Evolutionary conservation across 2,797 vertebrate species (phyloP), one percentile per base, ranked within the genome.

Genomic region (Bradypodion ventrale): DNA sequence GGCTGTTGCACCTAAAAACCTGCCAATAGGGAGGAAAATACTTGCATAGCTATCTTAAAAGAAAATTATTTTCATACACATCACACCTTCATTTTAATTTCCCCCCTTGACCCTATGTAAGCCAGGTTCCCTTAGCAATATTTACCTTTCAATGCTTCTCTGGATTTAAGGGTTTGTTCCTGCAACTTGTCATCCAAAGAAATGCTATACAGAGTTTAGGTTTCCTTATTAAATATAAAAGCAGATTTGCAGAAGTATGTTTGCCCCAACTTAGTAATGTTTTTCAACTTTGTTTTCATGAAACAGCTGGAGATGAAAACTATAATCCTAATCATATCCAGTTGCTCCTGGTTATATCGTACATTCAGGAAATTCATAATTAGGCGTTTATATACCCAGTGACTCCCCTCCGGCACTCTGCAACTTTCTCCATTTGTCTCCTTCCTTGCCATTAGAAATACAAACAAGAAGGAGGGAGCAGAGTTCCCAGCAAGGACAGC

Each of bases 341-440:
- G 92, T 95, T 94, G 93, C 92, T 95, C 87, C 90, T 91, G 88
- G 90, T 95, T 75, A 82, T 94, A 86, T 93, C 94, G 94, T 91
- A 93, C 89, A 92, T 94, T 94, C 94, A 95, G 94, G 95, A 96
- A 95, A 95, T 94, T 94, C 91, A 93, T 95, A 94, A 95, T 96
- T 94, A 95, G 91, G 89, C 92, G 84, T 89, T 94, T 95, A 90
- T 92, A 92, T 94, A 92, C 91, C 89, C 85, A 88, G 89, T 87
- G 87, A 91, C 94, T 95, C 83, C 88, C 93, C 93, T 88, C 84
- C 84, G 87, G 92, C 87, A 93, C 66, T 92, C 82, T 90, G 90
- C 80, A 92, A 85, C 78, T 76, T 76, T 81, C 86, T 91, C 44
- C 62, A 86, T 92, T 93, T 93, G 88, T 94, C 93, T 94, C 92